These are phyloP conservation scores for Tribolium madens DNA, from an alignment of 1,140 invertebrate genomes.

Conservation along the genomic window DNA sequence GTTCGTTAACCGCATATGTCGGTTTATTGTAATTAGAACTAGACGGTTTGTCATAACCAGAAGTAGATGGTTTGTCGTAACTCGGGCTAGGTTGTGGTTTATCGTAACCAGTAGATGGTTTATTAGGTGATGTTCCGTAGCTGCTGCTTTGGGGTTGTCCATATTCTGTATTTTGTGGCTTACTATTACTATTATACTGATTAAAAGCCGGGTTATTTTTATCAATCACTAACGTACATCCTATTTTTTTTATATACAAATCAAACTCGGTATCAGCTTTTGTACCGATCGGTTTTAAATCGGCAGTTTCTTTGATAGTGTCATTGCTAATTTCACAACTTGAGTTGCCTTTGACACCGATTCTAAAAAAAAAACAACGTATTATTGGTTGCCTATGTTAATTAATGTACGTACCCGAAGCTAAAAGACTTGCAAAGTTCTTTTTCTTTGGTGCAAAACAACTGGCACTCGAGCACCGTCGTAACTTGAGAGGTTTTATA, in stretches of 20 bases:
- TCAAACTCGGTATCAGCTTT: constrained; percentile 72
- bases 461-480: constrained; percentile 62
- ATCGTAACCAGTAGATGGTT: constrained; percentile 32
- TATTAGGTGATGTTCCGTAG: neutral
- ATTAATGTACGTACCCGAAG: constrained; percentile 61
- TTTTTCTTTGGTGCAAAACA: constrained; percentile 61
- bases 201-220: constrained; percentile 34
- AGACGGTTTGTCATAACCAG: constrained; percentile 3
- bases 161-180: neutral
- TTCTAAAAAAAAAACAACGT: constrained; percentile 66
- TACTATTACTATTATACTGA: neutral
- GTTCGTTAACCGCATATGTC: neutral
- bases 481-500: constrained; percentile 57
- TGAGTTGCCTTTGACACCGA: constrained; percentile 73
- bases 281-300: constrained; percentile 65
- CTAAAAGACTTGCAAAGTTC: constrained; percentile 62
- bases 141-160: neutral
- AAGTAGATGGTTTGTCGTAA: constrained; percentile 11
- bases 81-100: constrained; percentile 39
- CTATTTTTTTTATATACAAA: constrained; percentile 70
- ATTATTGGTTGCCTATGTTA: neutral
- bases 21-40: constrained; percentile 8
- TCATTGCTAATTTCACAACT: constrained; percentile 70
- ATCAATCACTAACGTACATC: constrained; percentile 65
- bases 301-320: constrained; percentile 64